Base-by-base conservation (phyloP, 2,888 invertebrate genomes). In the Exephanes ischioxanthus region DNA sequence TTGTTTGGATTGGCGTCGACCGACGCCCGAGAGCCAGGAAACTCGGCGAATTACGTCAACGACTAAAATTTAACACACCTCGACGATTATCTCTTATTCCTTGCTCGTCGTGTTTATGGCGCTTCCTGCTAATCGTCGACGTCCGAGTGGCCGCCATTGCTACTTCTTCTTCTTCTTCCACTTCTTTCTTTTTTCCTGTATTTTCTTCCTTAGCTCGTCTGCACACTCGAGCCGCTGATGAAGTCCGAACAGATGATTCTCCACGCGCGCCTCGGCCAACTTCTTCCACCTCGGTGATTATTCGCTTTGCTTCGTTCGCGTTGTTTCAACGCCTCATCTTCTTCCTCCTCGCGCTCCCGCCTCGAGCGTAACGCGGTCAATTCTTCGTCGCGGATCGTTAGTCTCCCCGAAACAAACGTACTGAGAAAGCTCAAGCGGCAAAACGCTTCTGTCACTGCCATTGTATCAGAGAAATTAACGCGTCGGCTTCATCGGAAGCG, bases 1-100 rank as follows among this genome's bases (percentile, higher is more conserved):
- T 90, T 90, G 90, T 90, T 90, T 90, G 85, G 86, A 85, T 90
- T 90, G 89, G 89, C 90, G 83, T 83, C 41, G 80, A 68, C 58
- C 61, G 75, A 48, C 70, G 61, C 66, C 70, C 26, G 79, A 41
- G 72, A 80, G 48, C 48, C 63, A 48, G 58, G 26, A 58, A 41
- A 63, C 71, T 30, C 6, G n/a, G 30, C 53, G 68, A 83, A 80
- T 85, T 83, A 61, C 82, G 19, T 30, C 48, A 22, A 19, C 61
- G 30, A 14, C 33, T 7, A 58, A 70, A 53, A 48, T 48, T 30
- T 78, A 66, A 22, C 75, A 33, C 58, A 41, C 58, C 22, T 58
- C 71, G 48, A 51, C 58, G 61, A 66, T 55, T 70, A 33, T 55
- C 63, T 37, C 41, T 53, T 61, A 33, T 53, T 48, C 55, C 67